These are phyloP conservation scores for Octomys mimax DNA, from an alignment of 2,797 vertebrate species.

Conservation along the genomic window DNA sequence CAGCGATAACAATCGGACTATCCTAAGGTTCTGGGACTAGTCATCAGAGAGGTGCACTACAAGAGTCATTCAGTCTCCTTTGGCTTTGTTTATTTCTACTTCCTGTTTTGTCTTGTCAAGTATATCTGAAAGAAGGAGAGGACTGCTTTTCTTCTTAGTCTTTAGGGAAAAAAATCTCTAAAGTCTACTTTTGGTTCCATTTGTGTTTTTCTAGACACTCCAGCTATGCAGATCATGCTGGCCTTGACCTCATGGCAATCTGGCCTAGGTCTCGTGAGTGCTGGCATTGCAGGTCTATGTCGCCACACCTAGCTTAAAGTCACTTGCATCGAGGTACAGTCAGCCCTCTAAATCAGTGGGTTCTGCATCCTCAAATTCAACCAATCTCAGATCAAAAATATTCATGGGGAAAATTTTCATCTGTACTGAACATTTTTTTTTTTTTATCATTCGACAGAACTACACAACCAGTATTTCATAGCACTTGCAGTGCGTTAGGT, in stretches of 20 bases:
- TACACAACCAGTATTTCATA: background rate
- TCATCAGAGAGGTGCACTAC: background rate
- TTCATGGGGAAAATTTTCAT: background rate
- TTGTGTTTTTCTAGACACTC: background rate
- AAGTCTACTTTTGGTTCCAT: background rate
- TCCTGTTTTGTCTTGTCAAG: background rate
- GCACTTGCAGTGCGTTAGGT: background rate
- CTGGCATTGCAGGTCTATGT: background rate
- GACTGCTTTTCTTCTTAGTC: background rate
- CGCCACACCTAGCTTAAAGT: too few relatives aligned
- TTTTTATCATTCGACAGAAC: too few relatives aligned
- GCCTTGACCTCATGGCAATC: background rate
- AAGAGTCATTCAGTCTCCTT: background rate
- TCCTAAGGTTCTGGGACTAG: background rate
- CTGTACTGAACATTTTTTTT: background rate
- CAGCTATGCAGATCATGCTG: background rate
- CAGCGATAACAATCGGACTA: conserved; percentile 6
- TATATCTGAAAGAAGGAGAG: background rate
- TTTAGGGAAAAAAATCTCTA: background rate
- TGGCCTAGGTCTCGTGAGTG: background rate
- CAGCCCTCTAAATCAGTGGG: background rate
- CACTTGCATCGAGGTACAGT: background rate
- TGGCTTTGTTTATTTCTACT: background rate
- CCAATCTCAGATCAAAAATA: background rate
- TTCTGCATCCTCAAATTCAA: background rate